Evolutionary conservation across 2,888 invertebrate genomes (phyloP).

Genomic region (Norana najaformis): DNA sequence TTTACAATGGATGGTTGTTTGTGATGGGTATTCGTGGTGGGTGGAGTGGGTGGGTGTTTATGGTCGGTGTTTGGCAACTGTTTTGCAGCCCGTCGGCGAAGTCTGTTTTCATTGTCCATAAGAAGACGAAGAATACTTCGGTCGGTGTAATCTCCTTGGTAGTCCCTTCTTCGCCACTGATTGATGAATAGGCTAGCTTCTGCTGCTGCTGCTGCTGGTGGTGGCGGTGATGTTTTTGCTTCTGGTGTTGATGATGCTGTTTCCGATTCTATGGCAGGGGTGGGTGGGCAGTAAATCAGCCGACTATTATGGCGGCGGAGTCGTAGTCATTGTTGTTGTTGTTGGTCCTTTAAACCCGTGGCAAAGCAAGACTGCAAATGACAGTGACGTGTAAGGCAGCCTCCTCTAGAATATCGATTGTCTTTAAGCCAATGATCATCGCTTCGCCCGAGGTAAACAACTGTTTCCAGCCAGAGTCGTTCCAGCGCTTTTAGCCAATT

Average conservation of each 20-base stretch:
- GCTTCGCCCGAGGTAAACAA: too few species aligned
- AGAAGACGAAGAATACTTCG: background rate
- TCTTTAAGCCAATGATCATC: too few species aligned
- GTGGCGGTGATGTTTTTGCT: background rate
- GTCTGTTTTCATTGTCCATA: background rate
- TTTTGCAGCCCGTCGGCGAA: background rate
- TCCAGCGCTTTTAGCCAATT: too few species aligned
- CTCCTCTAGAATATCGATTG: too few species aligned
- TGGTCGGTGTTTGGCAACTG: background rate
- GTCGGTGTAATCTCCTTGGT: background rate
- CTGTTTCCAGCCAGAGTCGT: too few species aligned
- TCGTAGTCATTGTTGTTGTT: background rate
- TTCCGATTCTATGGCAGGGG: background rate
- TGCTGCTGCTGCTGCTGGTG: background rate
- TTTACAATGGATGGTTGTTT: background rate
- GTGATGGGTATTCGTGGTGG: too few species aligned
- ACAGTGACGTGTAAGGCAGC: too few species aligned
- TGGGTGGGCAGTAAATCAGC: background rate
- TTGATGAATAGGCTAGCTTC: too few species aligned
- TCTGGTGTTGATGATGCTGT: background rate
- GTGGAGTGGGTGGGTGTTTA: background rate
- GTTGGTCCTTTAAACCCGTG: background rate
- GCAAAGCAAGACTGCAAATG: background rate
- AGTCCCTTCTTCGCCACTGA: background rate
- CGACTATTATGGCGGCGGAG: background rate